These are phyloP conservation scores for Thinocorus orbignyianus DNA, from an alignment of 2,113 vertebrate species.

Conservation along the genomic window DNA sequence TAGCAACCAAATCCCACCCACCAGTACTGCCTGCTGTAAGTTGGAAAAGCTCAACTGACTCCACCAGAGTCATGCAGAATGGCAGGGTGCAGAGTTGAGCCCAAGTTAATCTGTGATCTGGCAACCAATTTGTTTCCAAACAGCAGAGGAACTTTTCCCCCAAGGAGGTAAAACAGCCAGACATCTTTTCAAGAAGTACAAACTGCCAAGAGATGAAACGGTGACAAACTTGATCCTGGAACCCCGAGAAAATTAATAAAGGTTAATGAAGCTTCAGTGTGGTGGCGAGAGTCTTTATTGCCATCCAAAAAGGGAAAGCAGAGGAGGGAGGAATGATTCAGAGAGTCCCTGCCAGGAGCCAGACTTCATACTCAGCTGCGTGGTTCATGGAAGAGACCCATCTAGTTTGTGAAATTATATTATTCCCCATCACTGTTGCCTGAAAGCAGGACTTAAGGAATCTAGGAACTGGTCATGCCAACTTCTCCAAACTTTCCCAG, in stretches of 20 bases:
- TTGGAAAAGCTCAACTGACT: neutral
- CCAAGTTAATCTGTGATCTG: neutral
- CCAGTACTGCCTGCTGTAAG: neutral
- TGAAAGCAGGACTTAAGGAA: neutral
- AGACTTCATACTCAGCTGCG: slow-evolving; percentile 1
- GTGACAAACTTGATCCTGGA: slow-evolving; percentile 38
- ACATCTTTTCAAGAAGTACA: slow-evolving; percentile 20
- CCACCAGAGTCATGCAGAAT: neutral
- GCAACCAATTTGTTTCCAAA: slow-evolving; percentile 59
- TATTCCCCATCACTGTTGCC: neutral
- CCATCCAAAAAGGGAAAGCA: slow-evolving; percentile 49
- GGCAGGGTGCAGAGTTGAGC: neutral
- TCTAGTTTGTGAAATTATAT: neutral
- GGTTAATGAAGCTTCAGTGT: slow-evolving; percentile 60
- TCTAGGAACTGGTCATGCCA: neutral
- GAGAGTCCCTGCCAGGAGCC: slow-evolving; percentile 22
- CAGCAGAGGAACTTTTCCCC: slow-evolving; percentile 15
- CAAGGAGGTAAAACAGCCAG: slow-evolving; percentile 25
- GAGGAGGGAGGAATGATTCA: slow-evolving; percentile 60
- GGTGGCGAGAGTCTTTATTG: slow-evolving; percentile 15
- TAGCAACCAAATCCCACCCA: neutral
- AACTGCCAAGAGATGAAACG: slow-evolving; percentile 15
- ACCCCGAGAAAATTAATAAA: slow-evolving; percentile 56
- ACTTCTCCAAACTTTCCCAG: neutral
- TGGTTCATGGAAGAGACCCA: neutral